Percentiles rank a stretch among this genome's conserved stretches.
Conservation (phyloP, 2,888 invertebrate species). For the Agriotes lineatus region DNA sequence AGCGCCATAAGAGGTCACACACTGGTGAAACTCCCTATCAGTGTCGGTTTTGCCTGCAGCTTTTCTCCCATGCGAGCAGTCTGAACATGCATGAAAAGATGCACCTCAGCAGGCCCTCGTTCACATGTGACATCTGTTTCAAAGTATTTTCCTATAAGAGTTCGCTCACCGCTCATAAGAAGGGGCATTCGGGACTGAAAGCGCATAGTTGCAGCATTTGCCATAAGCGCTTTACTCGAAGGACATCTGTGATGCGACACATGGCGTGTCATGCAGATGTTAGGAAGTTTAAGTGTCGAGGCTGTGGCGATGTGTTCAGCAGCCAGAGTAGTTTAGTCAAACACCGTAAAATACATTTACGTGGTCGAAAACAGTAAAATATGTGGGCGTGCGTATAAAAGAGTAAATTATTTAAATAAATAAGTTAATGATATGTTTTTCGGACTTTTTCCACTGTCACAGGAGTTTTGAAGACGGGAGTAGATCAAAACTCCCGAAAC, state of each 20-base stretch:
- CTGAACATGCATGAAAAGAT: conserved; percentile 35
- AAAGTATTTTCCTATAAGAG: conserved; percentile 37
- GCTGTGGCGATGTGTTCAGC: not conserved
- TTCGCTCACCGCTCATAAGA: conserved; percentile 32
- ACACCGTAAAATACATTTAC: conserved; percentile 11
- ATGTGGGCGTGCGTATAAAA: no score
- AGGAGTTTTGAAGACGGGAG: no score
- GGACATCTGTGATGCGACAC: conserved; percentile 30
- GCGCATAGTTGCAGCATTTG: conserved; percentile 25
- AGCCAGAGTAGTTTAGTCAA: not conserved
- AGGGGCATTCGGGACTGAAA: conserved; percentile 28
- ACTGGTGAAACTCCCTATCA: conserved; percentile 14
- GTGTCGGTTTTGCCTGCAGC: conserved; percentile 30
- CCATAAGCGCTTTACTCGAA: conserved; percentile 26
- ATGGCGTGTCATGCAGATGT: conserved; percentile 9
- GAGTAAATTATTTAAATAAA: no score
- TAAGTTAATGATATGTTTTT: no score
- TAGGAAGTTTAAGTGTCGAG: conserved; percentile 8
- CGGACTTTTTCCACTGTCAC: no score
- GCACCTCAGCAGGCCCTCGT: conserved; percentile 31
- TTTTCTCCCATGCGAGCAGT: conserved; percentile 30
- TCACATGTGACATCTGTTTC: conserved; percentile 36
- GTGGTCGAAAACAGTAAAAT: no score
- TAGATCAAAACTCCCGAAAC: no score
- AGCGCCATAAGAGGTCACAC: conserved; percentile 32